Conservation (phyloP, 2,888 invertebrate species). For the Oeneis ivallda region DNA sequence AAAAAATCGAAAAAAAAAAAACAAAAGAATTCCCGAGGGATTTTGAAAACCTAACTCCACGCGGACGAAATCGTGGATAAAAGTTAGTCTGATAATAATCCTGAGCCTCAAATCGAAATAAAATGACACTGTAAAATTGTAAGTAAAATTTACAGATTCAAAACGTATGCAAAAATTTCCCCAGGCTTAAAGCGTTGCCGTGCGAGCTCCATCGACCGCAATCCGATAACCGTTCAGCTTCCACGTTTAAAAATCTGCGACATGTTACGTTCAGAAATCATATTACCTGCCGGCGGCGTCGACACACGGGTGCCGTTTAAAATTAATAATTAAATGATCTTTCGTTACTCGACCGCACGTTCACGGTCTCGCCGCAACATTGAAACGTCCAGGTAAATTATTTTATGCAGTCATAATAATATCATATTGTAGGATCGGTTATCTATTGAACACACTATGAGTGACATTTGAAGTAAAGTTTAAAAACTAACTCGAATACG, state of each 20-base stretch:
- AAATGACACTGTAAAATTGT: neutral
- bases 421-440: neutral
- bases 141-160: neutral
- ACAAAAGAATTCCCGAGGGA: no score
- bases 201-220: constrained; percentile 28
- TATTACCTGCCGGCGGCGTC: constrained; percentile 42
- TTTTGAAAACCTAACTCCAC: no score
- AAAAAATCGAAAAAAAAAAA: no score
- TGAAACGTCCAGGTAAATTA: constrained; percentile 8
- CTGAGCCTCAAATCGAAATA: no score
- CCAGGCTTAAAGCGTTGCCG: neutral
- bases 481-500: no score
- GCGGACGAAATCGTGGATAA: no score
- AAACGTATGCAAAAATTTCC: neutral
- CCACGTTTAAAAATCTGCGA: constrained; percentile 40
- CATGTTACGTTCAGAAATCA: constrained; percentile 44
- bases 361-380: constrained; percentile 5
- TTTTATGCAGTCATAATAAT: constrained; percentile 6
- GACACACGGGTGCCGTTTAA: constrained; percentile 37
- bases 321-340: constrained; percentile 48
- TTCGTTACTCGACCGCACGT: constrained; percentile 35
- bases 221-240: constrained; percentile 35
- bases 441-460: no score
- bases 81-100: no score
- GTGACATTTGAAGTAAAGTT: neutral